Conservation (phyloP, 2,113 vertebrate species). For the Scytalopus superciliaris region DNA sequence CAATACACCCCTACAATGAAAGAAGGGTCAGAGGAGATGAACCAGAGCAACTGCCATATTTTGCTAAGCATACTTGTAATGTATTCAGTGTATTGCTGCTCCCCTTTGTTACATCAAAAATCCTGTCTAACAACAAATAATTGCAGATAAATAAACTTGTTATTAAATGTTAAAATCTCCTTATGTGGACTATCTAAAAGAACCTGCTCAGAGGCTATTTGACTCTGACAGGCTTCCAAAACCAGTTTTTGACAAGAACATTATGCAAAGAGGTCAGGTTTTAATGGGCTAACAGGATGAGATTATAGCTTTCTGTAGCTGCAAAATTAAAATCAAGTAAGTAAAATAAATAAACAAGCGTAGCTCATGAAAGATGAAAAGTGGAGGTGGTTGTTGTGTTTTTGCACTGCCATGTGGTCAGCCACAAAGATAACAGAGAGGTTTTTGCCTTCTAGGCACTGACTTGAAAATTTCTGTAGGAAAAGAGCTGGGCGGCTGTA, state of each 20-base stretch:
- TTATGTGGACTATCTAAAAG: not conserved
- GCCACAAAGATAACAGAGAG: not conserved
- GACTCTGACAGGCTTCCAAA: not conserved
- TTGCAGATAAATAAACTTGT: not conserved
- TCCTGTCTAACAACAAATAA: not conserved
- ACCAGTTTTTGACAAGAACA: not conserved
- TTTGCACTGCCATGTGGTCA: not conserved
- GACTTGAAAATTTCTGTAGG: not conserved
- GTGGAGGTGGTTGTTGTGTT: rapidly evolving
- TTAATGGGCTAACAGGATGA: not conserved
- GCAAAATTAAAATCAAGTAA: not conserved
- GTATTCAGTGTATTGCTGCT: not conserved
- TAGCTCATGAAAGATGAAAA: not conserved
- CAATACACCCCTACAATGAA: not conserved
- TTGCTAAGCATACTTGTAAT: not conserved
- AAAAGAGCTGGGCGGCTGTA: not conserved
- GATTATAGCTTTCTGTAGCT: not conserved
- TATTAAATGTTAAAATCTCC: not conserved
- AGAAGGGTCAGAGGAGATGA: not conserved
- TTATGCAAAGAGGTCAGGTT: not conserved
- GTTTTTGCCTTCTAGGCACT: not conserved
- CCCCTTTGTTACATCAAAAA: not conserved
- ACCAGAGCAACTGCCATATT: not conserved
- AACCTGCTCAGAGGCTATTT: not conserved
- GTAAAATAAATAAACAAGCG: not conserved